phyloP scores from a whole-genome alignment of 2,888 invertebrate species.

The Mythimna loreyi region DNA sequence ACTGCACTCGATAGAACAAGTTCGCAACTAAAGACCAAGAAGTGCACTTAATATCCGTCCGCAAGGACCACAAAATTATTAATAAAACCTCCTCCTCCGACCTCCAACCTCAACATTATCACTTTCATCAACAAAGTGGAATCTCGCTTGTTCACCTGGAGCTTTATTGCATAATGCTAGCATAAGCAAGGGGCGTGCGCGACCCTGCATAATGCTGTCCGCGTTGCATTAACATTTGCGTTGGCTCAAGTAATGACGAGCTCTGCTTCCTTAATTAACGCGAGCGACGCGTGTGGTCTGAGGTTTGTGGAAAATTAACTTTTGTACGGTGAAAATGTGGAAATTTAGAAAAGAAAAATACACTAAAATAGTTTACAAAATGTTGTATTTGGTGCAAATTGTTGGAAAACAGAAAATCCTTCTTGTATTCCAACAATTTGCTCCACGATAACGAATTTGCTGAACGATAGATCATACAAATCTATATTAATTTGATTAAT shows the following conservation, averaged over 20 bases:
- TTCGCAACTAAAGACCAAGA: neutral
- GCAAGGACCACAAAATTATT: conserved; percentile 31
- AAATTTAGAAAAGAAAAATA: neutral
- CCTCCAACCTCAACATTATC: conserved; percentile 40
- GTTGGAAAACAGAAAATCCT: too few species aligned
- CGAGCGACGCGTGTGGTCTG: conserved; percentile 51
- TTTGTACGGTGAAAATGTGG: neutral
- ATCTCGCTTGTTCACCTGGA: conserved; percentile 59
- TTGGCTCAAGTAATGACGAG: conserved; percentile 63
- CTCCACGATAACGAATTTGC: too few species aligned
- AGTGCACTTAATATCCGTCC: neutral
- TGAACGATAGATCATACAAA: too few species aligned
- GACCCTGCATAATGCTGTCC: conserved; percentile 69
- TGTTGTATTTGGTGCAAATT: too few species aligned
- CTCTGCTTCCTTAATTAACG: conserved; percentile 61
- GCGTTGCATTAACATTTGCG: conserved; percentile 65
- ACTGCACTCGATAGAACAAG: neutral
- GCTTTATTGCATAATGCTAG: conserved; percentile 60
- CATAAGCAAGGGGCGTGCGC: conserved; percentile 58
- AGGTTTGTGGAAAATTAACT: conserved; percentile 9
- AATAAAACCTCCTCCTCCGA: conserved; percentile 41
- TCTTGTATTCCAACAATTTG: too few species aligned
- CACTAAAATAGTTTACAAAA: too few species aligned
- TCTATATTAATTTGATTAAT: too few species aligned
- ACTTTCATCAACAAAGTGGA: conserved; percentile 53